Evolutionary conservation across 1,140 invertebrate genomes (phyloP).

Genomic region (Hylyphantes graminicola): DNA sequence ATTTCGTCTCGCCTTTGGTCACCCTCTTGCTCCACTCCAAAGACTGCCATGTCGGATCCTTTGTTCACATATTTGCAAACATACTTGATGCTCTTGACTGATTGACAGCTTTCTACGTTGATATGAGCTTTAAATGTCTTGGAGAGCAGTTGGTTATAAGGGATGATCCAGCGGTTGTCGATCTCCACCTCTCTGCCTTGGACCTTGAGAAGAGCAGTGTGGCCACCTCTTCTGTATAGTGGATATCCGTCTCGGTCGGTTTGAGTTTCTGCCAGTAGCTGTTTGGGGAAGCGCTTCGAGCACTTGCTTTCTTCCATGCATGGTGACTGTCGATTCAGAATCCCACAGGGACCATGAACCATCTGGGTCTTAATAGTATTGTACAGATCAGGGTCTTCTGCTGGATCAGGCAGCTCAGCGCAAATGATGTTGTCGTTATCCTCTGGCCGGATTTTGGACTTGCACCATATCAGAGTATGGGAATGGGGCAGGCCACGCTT

Average conservation of each 20-base stretch:
- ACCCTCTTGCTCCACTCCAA: constrained; percentile 16
- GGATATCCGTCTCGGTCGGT: background rate
- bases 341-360: constrained; percentile 66
- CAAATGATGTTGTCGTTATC: constrained; percentile 70
- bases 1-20: constrained; percentile 61
- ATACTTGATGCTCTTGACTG: constrained; percentile 70
- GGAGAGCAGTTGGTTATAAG: constrained; percentile 70
- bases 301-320: constrained; percentile 64
- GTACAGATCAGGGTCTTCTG: constrained; percentile 67
- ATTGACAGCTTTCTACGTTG: constrained; percentile 71
- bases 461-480: constrained; percentile 66
- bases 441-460: constrained; percentile 58
- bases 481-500: constrained; percentile 68
- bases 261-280: background rate
- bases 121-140: constrained; percentile 70
- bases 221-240: background rate
- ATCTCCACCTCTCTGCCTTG: constrained; percentile 61
- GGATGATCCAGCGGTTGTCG: constrained; percentile 72
- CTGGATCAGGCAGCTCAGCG: constrained; percentile 66
- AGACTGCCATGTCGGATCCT: constrained; percentile 63
- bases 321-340: constrained; percentile 53
- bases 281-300: constrained; percentile 61
- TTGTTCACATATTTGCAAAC: constrained; percentile 64
- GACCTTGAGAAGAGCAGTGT: background rate
- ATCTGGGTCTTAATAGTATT: constrained; percentile 67